Base-by-base conservation (phyloP, 2,797 vertebrate genomes). In the Eulemur rubriventer region DNA sequence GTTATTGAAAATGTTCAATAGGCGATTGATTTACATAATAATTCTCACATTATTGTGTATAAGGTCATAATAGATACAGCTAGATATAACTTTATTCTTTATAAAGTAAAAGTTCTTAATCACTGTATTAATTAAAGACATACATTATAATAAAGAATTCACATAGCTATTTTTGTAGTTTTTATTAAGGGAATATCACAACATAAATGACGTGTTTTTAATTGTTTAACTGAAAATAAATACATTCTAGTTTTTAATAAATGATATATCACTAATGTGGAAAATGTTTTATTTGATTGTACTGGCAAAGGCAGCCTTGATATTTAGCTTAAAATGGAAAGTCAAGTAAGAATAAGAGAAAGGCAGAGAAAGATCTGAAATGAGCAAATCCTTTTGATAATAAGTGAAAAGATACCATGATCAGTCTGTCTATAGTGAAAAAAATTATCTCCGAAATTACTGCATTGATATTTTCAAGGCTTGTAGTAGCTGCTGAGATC, bases 1-100 rank as follows among this genome's bases (percentile, higher is more conserved):
- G 95, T 98, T 97, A 97, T 75, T 96, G 89, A 98, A 98, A 98
- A 98, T 91, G 33, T 91, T 72, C 93, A 96, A 97, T 95, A 86
- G 92, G 28, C 93, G 96, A 97, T 97, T 98, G 76, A 61, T 95
- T 97, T 88, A 16, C 80, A 95, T 97, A 98, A 97, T 97, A 97
- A 98, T 92, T 79, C 93, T 96, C 97, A 96, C 43, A 85, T 97
- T 97, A 97, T 98, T 98, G 97, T 75, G 41, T 90, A 65, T 78
- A 88, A 95, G 89, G 80, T 94, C 78, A 93, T 97, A 97, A 97
- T 46, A 89, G 83, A 97, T 93, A 67, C 50, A 72, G 28, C 78
- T 65, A 83, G 18, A 90, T 89, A 89, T 55, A 96, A 93, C 46
- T 30, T 46, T 57, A 67, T 76, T 96, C 24, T 48, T 91, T 43